Evolutionary conservation across 2,113 vertebrate species (phyloP).

Genomic region (Lepus europaeus): DNA sequence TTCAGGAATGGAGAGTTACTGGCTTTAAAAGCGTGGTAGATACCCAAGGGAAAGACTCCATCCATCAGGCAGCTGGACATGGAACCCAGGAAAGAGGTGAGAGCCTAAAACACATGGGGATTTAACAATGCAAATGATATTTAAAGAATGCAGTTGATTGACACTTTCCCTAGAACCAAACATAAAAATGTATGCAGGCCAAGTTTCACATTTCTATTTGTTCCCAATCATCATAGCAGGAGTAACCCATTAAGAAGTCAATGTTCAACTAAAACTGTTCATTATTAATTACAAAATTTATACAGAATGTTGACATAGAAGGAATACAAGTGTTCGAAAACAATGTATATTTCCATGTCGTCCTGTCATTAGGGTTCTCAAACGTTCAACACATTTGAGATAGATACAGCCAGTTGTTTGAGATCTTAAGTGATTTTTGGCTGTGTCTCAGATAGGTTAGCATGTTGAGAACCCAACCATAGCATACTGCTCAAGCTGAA

Average conservation of each 20-base stretch:
- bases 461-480: not conserved
- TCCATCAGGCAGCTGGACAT: slow-evolving; percentile 13
- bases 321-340: slow-evolving; percentile 6
- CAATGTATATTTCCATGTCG: not conserved
- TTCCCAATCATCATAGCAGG: not conserved
- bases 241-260: slow-evolving; percentile 18
- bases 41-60: slow-evolving; percentile 18
- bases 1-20: not conserved
- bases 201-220: slow-evolving; percentile 23
- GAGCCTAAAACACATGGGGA: not conserved
- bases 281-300: slow-evolving; percentile 29
- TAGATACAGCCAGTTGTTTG: not conserved
- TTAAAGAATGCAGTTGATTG: slow-evolving; percentile 20
- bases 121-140: not conserved
- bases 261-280: not conserved
- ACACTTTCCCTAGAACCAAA: not conserved
- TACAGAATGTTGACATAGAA: slow-evolving; percentile 5
- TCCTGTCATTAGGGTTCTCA: slow-evolving; percentile 7
- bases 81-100: not conserved
- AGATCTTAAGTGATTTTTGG: not conserved
- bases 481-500: not conserved
- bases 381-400: not conserved
- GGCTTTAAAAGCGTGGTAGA: not conserved
- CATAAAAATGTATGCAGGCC: not conserved
- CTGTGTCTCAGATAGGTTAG: not conserved